Evolutionary conservation across 2,888 invertebrate species (phyloP).

Genomic region (Mythimna ferrago): DNA sequence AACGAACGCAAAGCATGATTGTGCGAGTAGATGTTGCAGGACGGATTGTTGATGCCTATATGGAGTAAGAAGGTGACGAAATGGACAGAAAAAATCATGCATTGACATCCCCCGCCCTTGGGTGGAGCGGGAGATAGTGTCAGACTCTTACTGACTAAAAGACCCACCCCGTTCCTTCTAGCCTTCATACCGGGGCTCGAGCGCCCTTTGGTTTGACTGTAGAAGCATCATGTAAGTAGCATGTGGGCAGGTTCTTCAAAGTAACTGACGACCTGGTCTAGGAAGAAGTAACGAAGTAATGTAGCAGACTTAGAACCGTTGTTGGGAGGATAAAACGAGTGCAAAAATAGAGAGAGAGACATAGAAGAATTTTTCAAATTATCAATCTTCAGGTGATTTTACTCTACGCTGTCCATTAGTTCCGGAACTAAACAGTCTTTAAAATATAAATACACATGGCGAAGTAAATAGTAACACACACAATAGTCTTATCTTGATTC

Average conservation of each 20-base stretch:
- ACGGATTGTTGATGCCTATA: not conserved
- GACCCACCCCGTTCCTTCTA: too few species aligned
- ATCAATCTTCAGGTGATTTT: not conserved
- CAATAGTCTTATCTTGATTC: slow-evolving; percentile 44
- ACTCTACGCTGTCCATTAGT: not conserved
- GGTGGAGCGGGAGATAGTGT: too few species aligned
- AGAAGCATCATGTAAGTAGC: not conserved
- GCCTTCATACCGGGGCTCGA: too few species aligned
- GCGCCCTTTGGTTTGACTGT: not conserved
- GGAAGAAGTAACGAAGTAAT: not conserved
- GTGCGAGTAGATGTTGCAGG: not conserved
- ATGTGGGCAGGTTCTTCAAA: too few species aligned
- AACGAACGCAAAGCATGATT: not conserved
- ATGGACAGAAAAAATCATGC: too few species aligned
- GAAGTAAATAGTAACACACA: slow-evolving; percentile 38
- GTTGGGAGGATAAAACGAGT: not conserved
- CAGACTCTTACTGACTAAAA: too few species aligned
- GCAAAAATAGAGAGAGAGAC: not conserved
- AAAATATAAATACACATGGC: slow-evolving; percentile 32
- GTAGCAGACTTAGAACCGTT: too few species aligned
- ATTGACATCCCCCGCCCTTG: too few species aligned
- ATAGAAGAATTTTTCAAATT: not conserved
- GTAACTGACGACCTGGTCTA: not conserved
- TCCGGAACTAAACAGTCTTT: slow-evolving; percentile 19
- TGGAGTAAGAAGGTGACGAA: not conserved